Evolutionary conservation across 2,113 vertebrate genomes (phyloP), one percentile per base, ranked within the genome.

Genomic region (Willisornis vidua): DNA sequence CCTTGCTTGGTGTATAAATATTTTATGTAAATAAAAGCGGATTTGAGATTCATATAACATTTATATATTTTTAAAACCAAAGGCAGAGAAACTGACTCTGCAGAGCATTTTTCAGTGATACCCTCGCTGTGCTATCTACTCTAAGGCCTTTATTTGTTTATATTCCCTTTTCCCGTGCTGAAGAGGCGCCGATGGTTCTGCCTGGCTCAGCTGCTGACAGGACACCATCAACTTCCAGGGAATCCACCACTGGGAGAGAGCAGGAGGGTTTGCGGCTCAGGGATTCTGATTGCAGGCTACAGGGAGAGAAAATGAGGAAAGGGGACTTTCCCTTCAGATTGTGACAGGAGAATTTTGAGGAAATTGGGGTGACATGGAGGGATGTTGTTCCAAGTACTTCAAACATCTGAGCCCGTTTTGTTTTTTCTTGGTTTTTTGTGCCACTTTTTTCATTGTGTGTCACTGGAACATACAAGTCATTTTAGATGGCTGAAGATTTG

Each of bases 11-110:
- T 96, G 95, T 96, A 96, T 96, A 98, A 98, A 97, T 97, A 97
- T 97, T 97, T 98, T 97, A 98, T 97, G 96, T 98, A 98, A 98
- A 98, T 98, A 98, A 95, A 96, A 93, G 90, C 8, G 63, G 91
- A 95, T 98, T 95, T 95, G 90, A 98, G 96, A 97, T 95, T 96
- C 96, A 95, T 97, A 94, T 95, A 97, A 96, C 96, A 95, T 97
- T 97, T 97, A 96, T 89, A 94, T 96, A 95, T 92, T 97, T 97
- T 97, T 97, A 94, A 96, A 93, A 92, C 88, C 67, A 80, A 87
- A 93, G 80, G 77, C 89, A 59, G 2, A 57, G 52, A 75, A 91
- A 93, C 91, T 83, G 93, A 90, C 79, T 95, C 93, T 90, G 94
- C 76, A 95, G 90, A 94, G 78, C 88, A 70, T 94, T 98, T 97